phyloP scores from a whole-genome alignment of 2,797 vertebrate species.

The Lycodopsis pacificus region DNA sequence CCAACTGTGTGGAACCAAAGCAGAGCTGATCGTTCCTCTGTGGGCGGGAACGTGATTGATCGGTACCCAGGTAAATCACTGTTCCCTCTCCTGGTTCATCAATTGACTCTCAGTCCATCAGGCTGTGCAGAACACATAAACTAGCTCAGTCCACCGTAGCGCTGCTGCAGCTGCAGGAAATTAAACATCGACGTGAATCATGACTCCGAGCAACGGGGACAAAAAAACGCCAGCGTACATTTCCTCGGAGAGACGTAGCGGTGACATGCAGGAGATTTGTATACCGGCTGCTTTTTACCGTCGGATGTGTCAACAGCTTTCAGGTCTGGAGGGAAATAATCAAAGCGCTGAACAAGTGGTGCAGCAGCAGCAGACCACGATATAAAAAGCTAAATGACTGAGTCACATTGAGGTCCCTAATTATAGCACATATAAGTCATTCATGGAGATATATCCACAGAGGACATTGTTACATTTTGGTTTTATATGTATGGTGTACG shows the following conservation, averaged over 20 bases:
- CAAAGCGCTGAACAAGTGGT: conserved; percentile 12
- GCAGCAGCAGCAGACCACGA: background rate
- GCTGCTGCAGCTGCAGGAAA: conserved; percentile 7
- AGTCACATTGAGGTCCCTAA: background rate
- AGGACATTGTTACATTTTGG: background rate
- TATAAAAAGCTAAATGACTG: background rate
- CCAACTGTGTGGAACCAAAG: background rate
- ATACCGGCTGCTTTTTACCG: conserved; percentile 24
- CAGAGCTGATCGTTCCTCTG: background rate
- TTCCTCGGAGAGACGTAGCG: conserved; percentile 34
- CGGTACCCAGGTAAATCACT: background rate
- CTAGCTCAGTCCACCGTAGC: background rate
- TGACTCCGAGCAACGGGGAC: background rate
- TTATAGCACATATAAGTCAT: background rate
- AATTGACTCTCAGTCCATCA: background rate
- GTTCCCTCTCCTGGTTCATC: background rate
- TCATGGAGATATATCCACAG: background rate
- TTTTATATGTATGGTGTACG: no score
- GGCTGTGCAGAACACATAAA: background rate
- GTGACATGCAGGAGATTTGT: conserved; percentile 48
- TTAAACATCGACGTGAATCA: conserved; percentile 41
- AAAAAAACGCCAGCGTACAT: conserved; percentile 1
- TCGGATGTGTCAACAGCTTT: conserved; percentile 14
- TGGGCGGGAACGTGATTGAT: background rate
- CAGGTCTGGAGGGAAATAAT: conserved; percentile 39